phyloP scores from a whole-genome alignment of 2,888 invertebrate genomes.

The Gastrophysa polygoni region DNA sequence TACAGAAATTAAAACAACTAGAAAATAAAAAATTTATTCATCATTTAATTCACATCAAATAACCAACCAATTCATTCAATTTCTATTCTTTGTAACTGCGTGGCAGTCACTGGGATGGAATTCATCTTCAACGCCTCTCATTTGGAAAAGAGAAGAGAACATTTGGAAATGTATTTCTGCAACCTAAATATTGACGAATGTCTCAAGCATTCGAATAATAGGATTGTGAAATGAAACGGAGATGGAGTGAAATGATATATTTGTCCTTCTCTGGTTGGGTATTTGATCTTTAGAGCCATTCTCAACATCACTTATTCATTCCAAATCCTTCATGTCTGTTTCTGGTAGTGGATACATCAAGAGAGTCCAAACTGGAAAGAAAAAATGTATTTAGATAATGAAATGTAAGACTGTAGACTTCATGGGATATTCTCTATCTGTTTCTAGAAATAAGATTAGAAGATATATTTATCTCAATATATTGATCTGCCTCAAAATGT shows the following conservation, averaged over 20 bases:
- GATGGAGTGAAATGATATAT: background rate
- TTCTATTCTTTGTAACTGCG: too few relatives aligned
- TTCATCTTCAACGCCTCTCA: too few relatives aligned
- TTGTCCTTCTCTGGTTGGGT: background rate
- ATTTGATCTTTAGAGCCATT: background rate
- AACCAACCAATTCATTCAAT: background rate
- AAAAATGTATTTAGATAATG: background rate
- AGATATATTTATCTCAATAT: too few relatives aligned
- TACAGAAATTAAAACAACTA: too few relatives aligned
- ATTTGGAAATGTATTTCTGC: too few relatives aligned
- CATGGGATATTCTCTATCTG: too few relatives aligned
- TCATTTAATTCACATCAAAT: background rate
- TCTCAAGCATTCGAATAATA: background rate
- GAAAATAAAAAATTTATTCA: too few relatives aligned
- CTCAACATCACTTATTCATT: background rate
- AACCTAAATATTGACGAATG: background rate
- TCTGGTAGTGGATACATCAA: conserved; percentile 5
- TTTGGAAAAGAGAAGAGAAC: background rate
- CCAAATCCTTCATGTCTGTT: background rate
- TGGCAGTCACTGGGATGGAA: too few relatives aligned
- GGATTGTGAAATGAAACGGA: background rate
- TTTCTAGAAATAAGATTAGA: too few relatives aligned
- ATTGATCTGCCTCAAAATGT: too few relatives aligned
- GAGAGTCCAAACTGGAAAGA: background rate
- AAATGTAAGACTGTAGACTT: too few relatives aligned